Base-by-base conservation (phyloP, 2,113 vertebrate genomes). In the Lamprologus sp. region DNA sequence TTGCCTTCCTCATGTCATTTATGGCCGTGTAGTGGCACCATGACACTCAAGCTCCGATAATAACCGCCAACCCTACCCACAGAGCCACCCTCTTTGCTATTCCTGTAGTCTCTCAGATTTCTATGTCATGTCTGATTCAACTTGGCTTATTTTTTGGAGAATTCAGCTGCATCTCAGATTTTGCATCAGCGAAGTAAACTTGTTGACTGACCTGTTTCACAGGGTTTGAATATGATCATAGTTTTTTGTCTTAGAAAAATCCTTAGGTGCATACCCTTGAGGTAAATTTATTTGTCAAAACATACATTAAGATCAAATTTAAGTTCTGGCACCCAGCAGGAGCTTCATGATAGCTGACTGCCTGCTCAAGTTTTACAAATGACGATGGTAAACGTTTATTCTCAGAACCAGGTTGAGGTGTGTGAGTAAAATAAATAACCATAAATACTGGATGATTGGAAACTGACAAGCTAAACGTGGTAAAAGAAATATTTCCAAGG, bases 351-450 rank as follows among this genome's bases (percentile, higher is more conserved):
- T 47, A 47, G 70, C 23, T 1, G 40, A 47, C 23, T 73, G 13
- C 42, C 42, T 31, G 42, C 23, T 77, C 6, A 31, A 7, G 26
- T 31, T 77, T 49, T 19, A 77, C 70, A 47, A 15, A 7, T 23
- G 70, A 79, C 40, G 21, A 86, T 21, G 8, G 40, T 83, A 56
- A 85, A 85, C 12, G 86, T 21, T 77, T 73, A 73, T 82, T 83
- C 33, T 84, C 10, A 15, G 9, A 28, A 55, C 51, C 35, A 73
- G 35, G n/a, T 60, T 7, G 73, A 77, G 2, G 17, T 37, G 21
- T 33, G 9, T 70, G 23, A 86, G 49, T 83, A 7, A 55, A 40
- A 85, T 87, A 90, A 91, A 92, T 87, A 91, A 83, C n/a, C 81
- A 88, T 86, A 86, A 84, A 92, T 77, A 87, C 65, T 82, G 83